A percentile compares a stretch with the other conserved stretches of the same genome.
These are phyloP conservation scores for Ridgeia piscesae DNA, from an alignment of 1,140 invertebrate species.

Conservation along the genomic window DNA sequence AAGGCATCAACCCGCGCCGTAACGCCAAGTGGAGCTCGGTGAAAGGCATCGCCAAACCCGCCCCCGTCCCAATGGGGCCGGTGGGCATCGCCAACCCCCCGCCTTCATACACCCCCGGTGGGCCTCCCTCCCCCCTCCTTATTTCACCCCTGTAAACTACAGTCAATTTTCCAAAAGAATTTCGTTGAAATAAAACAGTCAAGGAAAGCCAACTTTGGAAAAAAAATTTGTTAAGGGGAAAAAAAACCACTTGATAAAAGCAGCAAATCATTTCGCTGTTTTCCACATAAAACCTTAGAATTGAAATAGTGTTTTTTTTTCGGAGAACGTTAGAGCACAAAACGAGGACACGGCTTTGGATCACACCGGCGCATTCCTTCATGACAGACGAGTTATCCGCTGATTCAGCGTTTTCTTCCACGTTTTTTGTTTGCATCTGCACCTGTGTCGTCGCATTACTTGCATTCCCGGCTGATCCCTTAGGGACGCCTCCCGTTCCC, in stretches of 20 bases:
- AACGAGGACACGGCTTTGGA: neutral
- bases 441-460: too few species aligned
- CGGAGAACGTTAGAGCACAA: neutral
- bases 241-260: too few species aligned
- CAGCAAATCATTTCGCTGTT: too few species aligned
- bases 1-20: constrained; percentile 68
- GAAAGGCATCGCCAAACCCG: constrained; percentile 79
- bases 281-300: too few species aligned
- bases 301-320: neutral
- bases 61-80: constrained; percentile 86
- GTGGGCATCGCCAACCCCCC: constrained; percentile 36
- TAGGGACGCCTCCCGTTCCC: neutral
- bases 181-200: too few species aligned
- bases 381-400: neutral
- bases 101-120: neutral
- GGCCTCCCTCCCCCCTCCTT: too few species aligned
- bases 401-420: neutral
- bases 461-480: neutral
- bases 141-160: too few species aligned
- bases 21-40: constrained; percentile 44
- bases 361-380: neutral
- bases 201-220: too few species aligned
- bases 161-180: too few species aligned
- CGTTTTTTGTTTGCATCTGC: neutral
- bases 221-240: too few species aligned